Evolutionary conservation across 2,113 vertebrate genomes (phyloP).

Genomic region (Aptenodytes patagonicus): DNA sequence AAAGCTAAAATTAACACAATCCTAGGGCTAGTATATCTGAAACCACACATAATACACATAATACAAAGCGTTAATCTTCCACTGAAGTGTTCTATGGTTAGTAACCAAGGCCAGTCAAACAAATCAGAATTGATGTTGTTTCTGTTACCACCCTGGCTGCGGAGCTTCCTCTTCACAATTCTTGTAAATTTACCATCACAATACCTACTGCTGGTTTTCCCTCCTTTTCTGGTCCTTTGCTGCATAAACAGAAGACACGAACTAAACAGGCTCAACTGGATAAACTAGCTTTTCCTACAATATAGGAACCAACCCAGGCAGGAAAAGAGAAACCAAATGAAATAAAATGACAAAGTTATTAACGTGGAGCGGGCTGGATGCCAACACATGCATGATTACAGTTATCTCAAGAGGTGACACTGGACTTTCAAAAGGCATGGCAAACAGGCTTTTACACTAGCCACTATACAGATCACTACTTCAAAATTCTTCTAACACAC

Average conservation of each 20-base stretch:
- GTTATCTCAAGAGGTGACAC: neutral
- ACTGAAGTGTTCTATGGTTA: neutral
- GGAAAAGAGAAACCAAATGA: neutral
- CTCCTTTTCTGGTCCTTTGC: neutral
- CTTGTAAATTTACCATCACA: neutral
- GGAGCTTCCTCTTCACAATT: neutral
- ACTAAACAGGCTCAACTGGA: neutral
- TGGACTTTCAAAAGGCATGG: neutral
- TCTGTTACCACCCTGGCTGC: neutral
- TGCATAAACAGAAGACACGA: neutral
- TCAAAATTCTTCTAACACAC: neutral
- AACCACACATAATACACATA: neutral
- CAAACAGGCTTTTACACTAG: neutral
- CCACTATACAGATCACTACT: neutral
- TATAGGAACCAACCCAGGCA: neutral
- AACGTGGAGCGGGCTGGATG: neutral
- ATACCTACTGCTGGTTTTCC: neutral
- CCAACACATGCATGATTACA: rapidly evolving
- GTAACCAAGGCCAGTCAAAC: neutral
- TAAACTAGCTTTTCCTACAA: neutral
- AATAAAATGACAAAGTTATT: neutral
- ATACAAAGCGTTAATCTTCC: neutral
- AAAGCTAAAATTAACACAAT: neutral
- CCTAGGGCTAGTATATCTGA: neutral
- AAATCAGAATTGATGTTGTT: neutral